Base-by-base conservation (phyloP, 2,113 vertebrate genomes). In the Motacilla tschutschensis region DNA sequence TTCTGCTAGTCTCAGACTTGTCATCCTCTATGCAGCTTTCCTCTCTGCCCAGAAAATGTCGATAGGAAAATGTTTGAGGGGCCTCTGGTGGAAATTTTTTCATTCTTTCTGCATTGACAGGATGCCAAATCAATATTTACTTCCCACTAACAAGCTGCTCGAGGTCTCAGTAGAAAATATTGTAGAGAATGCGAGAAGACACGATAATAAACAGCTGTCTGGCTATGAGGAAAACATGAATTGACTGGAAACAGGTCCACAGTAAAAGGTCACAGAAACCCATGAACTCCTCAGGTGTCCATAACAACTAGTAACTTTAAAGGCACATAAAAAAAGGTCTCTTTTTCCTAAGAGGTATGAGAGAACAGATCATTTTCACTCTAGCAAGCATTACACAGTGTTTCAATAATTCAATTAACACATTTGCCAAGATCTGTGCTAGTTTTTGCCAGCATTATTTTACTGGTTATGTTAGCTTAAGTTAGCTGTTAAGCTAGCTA, bases 71-170 rank as follows among this genome's bases (percentile, higher is more conserved):
- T 99, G 99, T 98, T 98, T 98, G 98, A 98, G 97, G 98, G 98
- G 98, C 98, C 99, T 99, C 98, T 98, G 96, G 99, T 98, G 99
- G 97, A 99, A 98, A 97, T 98, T 98, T 98, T 98, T 98, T 99
- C 99, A 99, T 99, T 99, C 98, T 98, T 98, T 98, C 97, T 98
- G 98, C 98, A 99, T 99, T 98, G 98, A 99, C 98, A 99, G 98
- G 98, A 98, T 98, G 98, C 98, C 98, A 98, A 99, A 99, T 99
- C 99, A 99, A 99, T 99, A 99, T 98, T 98, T 98, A 98, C 98
- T 99, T 99, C 98, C 98, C 98, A 99, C 98, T 99, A 99, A 99
- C 99, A 99, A 99, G 99, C 99, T 99, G 98, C 98, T 99, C 97
- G 96, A 98, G 98, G 98, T 99, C 98, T 99, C 97, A 96, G 97